phyloP scores from a whole-genome alignment of 2,888 invertebrate genomes.

The Perdita meconis region DNA sequence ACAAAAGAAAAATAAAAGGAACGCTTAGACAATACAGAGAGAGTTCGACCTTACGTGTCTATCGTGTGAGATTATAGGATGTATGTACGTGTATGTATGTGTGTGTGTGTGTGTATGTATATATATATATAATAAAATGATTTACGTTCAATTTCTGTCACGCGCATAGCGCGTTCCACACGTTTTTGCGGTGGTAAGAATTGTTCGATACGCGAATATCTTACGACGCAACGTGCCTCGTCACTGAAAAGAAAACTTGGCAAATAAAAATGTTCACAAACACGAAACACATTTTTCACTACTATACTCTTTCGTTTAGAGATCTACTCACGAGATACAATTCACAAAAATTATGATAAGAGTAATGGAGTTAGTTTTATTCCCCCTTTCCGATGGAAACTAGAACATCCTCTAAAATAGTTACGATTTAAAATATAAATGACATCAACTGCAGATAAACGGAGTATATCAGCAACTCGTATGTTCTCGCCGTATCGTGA shows the following conservation, averaged over 20 bases:
- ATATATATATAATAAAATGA: conserved; percentile 15
- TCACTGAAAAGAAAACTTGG: conserved; percentile 43
- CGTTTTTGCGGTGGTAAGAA: conserved; percentile 13
- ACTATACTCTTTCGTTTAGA: too few relatives aligned
- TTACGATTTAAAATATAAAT: conserved; percentile 8
- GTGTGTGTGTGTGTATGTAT: neutral
- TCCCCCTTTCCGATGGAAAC: neutral
- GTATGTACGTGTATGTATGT: too few relatives aligned
- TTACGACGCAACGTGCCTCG: conserved; percentile 20
- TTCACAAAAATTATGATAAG: too few relatives aligned
- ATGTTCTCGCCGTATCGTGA: conserved; percentile 18
- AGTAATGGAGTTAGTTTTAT: too few relatives aligned
- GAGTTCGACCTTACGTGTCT: conserved; percentile 17
- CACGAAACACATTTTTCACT: conserved; percentile 14
- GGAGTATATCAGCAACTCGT: conserved; percentile 34
- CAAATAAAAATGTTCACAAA: conserved; percentile 23
- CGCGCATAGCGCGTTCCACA: conserved; percentile 21
- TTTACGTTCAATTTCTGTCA: conserved; percentile 27
- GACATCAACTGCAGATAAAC: neutral
- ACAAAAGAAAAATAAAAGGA: conserved; percentile 66
- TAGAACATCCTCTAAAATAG: neutral
- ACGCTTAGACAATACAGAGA: conserved; percentile 39
- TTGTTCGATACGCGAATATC: conserved; percentile 17
- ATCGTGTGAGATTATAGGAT: conserved; percentile 17
- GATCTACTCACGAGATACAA: conserved; percentile 1